A percentile compares a stretch with the other conserved stretches of the same genome.
These are phyloP conservation scores for Ethmia dodecea DNA, from an alignment of 2,888 invertebrate species.

Conservation along the genomic window DNA sequence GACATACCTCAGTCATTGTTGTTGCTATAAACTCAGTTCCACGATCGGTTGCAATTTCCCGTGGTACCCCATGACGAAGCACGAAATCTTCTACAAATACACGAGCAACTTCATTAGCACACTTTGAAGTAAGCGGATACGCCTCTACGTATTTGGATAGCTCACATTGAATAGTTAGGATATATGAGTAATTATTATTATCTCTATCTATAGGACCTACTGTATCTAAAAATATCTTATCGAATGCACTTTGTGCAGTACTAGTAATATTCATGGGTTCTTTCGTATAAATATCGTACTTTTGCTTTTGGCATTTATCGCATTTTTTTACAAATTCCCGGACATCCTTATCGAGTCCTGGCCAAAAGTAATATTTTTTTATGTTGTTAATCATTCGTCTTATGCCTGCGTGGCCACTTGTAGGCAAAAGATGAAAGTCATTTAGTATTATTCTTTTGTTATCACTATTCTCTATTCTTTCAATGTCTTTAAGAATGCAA, in stretches of 20 bases:
- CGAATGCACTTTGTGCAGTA: slow-evolving; percentile 8
- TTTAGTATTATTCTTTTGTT: slow-evolving; percentile 12
- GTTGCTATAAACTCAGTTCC: slow-evolving; percentile 16
- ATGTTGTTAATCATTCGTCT: slow-evolving; percentile 13
- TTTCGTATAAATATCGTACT: slow-evolving; percentile 1
- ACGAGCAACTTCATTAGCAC: slow-evolving; percentile 5
- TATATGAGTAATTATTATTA: slow-evolving; percentile 3
- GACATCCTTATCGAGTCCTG: slow-evolving; percentile 9
- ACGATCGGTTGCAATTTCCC: slow-evolving; percentile 13
- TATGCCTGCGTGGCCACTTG: slow-evolving; percentile 15
- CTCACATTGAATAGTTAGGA: slow-evolving; percentile 5
- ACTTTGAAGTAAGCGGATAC: slow-evolving; percentile 10
- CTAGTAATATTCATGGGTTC: slow-evolving; percentile 7
- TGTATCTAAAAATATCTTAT: slow-evolving; percentile 10
- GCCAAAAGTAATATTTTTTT: slow-evolving; percentile 12
- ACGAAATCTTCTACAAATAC: slow-evolving; percentile 14
- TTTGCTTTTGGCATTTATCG: slow-evolving; percentile 15
- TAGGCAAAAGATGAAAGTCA: slow-evolving; percentile 17
- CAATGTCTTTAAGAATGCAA: neutral
- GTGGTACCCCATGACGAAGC: slow-evolving; percentile 14
- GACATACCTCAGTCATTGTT: slow-evolving; percentile 17
- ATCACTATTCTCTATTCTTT: slow-evolving; percentile 3
- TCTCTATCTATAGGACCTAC: slow-evolving; percentile 7
- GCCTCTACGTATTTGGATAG: slow-evolving; percentile 9
- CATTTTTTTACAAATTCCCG: slow-evolving; percentile 3